Percentiles rank a stretch among this genome's conserved stretches.
Evolutionary conservation across 2,888 invertebrate genomes (phyloP).

Genomic region (Microplitis deprimator): DNA sequence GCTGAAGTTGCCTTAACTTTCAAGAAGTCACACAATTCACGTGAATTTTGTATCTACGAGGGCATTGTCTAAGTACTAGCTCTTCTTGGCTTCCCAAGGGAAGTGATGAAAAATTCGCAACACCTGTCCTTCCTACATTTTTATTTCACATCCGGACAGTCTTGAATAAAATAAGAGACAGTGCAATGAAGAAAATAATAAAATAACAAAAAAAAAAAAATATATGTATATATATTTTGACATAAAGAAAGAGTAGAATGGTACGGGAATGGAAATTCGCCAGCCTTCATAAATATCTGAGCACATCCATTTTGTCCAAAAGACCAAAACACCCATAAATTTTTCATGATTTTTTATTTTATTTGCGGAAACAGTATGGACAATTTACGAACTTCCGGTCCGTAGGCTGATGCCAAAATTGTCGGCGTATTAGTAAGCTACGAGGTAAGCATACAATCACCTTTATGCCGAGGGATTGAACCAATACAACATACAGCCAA

Average conservation of each 20-base stretch:
- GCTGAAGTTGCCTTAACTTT: background rate
- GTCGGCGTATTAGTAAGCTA: slow-evolving; percentile 10
- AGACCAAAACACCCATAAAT: background rate
- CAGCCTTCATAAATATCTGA: slow-evolving; percentile 14
- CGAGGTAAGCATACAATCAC: slow-evolving; percentile 12
- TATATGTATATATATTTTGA: background rate
- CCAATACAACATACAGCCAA: background rate
- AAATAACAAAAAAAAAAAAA: background rate
- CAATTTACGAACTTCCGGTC: slow-evolving; percentile 43
- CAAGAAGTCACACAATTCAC: slow-evolving; percentile 19
- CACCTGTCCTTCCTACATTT: slow-evolving; percentile 7
- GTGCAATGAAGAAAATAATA: background rate
- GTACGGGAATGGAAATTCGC: slow-evolving; percentile 3
- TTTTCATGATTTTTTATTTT: background rate
- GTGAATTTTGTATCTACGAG: slow-evolving; percentile 14
- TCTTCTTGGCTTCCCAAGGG: background rate
- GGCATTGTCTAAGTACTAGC: slow-evolving; percentile 25
- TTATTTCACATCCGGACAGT: background rate
- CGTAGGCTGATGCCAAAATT: slow-evolving; percentile 33
- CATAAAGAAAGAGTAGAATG: slow-evolving; percentile 25
- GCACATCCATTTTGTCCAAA: slow-evolving; percentile 1
- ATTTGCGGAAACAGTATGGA: slow-evolving; percentile 10
- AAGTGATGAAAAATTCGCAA: slow-evolving; percentile 31
- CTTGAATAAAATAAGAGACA: background rate
- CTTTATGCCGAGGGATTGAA: background rate